Evolutionary conservation across 1,140 invertebrate genomes (phyloP), one percentile per base, ranked within the genome.

Genomic region (Drosophila tani): DNA sequence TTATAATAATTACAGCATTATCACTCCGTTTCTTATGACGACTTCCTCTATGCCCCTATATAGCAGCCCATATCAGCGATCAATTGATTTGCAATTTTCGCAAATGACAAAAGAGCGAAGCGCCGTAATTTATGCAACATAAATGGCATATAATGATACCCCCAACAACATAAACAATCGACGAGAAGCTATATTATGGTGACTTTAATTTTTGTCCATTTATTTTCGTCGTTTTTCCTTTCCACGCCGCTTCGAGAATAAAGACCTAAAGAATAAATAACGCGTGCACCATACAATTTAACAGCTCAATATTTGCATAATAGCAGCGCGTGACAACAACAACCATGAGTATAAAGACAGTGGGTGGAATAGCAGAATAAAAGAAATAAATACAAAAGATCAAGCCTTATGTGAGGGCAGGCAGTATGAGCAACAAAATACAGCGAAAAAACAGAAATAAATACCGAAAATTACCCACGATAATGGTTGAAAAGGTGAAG

Each of bases 221-320:
- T 71, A 71, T 71, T 60, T 43, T 24, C n/a, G 35, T 27, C 64
- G 43, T 50, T 74, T 56, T 49, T 64, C 45, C 24, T 38, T 47
- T 51, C 56, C 53, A 15, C 32, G 11, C 38, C 60, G 41, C 46
- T 21, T 21, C 35, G 40, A 55, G 71, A 60, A 85, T 74, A 75
- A 76, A 87, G 76, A 80, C 49, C 58, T 71, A 50, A 79, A 80
- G 76, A 79, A 85, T 85, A 90, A 91, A 82, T 91, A 84, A 82
- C 82, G 86, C 86, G 79, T 75, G 75, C 82, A 73, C 78, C 79
- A 68, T 70, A 68, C 79, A 90, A 86, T 90, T 90, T 90, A 91
- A 82, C 86, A 82, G 79, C 82, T 57, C 67, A 75, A 90, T 91
- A 90, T 90, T 90, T 91, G 85, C 85, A 90, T 90, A 90, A 90